Evolutionary conservation across 2,797 vertebrate species (phyloP), one percentile per base, ranked within the genome.

Genomic region (Sebastes ruberrimus): DNA sequence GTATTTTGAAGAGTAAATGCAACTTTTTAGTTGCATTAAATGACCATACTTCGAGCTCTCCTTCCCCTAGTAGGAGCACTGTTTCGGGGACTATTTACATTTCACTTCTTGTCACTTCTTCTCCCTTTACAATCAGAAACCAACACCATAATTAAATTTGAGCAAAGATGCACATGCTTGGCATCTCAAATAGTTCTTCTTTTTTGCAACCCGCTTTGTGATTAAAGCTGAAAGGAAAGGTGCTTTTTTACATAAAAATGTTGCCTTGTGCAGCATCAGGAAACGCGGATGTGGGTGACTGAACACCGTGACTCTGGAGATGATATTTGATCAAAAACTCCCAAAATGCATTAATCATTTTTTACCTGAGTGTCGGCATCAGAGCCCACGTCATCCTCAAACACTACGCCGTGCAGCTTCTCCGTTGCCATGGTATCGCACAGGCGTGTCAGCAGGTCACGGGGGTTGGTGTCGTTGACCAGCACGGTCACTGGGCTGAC

Each of bases 381-480:
- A 0, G 97, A 97, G 82, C 96, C 97, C 7, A 98, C 96, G 33
- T 97, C 97, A 78, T 99, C 98, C 92, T 99, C 98, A 4, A 99
- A 99, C 90, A 99, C 93, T 2, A 99, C 96, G 27, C 97, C 97
- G 1, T 99, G 98, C 86, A 99, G 95, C 28, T 87, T 97, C 87
- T 97, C 96, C 0, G 94, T 91, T 0, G 96, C 95, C 56, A 99
- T 97, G 69, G 98, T 96, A 63, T 97, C 71, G 1, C 98, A 99
- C 79, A 99, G 96, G 60, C 96, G 97, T 7, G 96, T 97, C 82
- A 99, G 95, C 75, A 99, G 97, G 86, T 97, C 97, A 2, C 98
- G 97, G 65, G 98, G 98, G 92, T 98, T 98, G 86, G 97, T 99
- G 94, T 96, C 97, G 79, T 99, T 99, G 88, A 99, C 96, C 55